A percentile compares a stretch with the other conserved stretches of the same genome.
Conservation (phyloP, 1,140 invertebrate species). For the Nymphalis io region DNA sequence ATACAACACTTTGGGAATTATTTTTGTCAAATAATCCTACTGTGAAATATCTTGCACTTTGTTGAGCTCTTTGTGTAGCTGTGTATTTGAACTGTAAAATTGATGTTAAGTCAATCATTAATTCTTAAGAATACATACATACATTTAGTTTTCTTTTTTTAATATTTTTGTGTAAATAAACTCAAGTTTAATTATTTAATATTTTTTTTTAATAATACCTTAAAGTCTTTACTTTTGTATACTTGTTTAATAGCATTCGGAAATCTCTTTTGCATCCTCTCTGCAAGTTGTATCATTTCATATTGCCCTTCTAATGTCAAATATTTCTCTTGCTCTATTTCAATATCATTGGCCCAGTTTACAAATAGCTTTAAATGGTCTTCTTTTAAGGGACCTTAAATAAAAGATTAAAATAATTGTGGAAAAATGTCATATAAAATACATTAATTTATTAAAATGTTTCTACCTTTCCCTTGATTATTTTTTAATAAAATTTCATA, state of each 20-base stretch:
- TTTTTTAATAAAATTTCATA: constrained; percentile 57
- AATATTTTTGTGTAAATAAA: neutral
- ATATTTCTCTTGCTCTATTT: constrained; percentile 55
- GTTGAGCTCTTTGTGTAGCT: constrained; percentile 86
- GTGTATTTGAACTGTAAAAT: constrained; percentile 86
- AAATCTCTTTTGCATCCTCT: constrained; percentile 68
- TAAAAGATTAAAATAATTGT: neutral
- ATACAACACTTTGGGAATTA: constrained; percentile 82
- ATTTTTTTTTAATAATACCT: constrained; percentile 42
- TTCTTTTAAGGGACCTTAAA: constrained; percentile 52
- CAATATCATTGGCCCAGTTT: constrained; percentile 55
- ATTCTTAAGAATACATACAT: too few species aligned
- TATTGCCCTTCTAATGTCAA: constrained; percentile 67
- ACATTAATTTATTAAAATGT: neutral
- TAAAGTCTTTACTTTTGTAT: constrained; percentile 62
- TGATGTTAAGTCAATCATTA: too few species aligned
- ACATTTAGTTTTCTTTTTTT: too few species aligned
- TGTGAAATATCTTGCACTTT: constrained; percentile 87
- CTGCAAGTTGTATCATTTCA: constrained; percentile 69
- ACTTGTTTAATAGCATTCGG: constrained; percentile 63
- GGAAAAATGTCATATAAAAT: constrained; percentile 12
- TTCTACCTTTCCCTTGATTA: constrained; percentile 53
- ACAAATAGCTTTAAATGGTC: constrained; percentile 55
- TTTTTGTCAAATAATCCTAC: constrained; percentile 86
- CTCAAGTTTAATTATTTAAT: neutral